Base-by-base conservation (phyloP, 1,140 invertebrate genomes). In the Brachionus sp. region DNA sequence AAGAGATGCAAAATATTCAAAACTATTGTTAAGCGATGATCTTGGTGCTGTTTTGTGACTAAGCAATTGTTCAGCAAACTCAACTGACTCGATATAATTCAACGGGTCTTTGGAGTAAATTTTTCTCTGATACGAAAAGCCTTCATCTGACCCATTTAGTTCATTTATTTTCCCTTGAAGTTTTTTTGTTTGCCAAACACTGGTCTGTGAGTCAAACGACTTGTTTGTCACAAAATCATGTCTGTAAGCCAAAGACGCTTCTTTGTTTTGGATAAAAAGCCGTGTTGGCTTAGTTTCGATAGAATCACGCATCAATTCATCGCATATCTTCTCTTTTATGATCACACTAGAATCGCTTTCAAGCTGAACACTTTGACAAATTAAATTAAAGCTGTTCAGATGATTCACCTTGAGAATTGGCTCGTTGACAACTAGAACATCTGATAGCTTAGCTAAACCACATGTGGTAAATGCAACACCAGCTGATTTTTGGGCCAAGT, bases 1-100 rank as follows among this genome's bases (percentile, higher is more conserved):
- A 25, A 75, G 70, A 29, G 0, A 44, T 25, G n/a, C 70, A 44
- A 75, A 75, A 75, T 75, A 75, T 44, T 75, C 70, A 16, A 75
- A 75, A 46, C 37, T 75, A 9, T 70, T 35, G 62, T 66, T 66
- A 12, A 12, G 62, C 3, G 70, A 44, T 7, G 1, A 44, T 7
- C 5, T 66, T 35, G 37, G 70, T 23, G 2, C 10, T 23, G 16
- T 25, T 3, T 75, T 75, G 3, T 19, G 37, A 10, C 9, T 44
- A 29, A 70, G 25, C 12, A 70, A 16, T 37, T 75, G 16, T 44
- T 75, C 70, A 46, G 37, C 42, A 44, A 75, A 75, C 6, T 75
- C 70, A 23, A 75, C 25, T 6, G 70, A 44, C 70, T 75, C 42
- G 10, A 75, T 37, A 23, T 75, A 44, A 75, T 75, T 46, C 19